Evolutionary conservation across 2,113 vertebrate species (phyloP).

Genomic region (Albula glossodonta): DNA sequence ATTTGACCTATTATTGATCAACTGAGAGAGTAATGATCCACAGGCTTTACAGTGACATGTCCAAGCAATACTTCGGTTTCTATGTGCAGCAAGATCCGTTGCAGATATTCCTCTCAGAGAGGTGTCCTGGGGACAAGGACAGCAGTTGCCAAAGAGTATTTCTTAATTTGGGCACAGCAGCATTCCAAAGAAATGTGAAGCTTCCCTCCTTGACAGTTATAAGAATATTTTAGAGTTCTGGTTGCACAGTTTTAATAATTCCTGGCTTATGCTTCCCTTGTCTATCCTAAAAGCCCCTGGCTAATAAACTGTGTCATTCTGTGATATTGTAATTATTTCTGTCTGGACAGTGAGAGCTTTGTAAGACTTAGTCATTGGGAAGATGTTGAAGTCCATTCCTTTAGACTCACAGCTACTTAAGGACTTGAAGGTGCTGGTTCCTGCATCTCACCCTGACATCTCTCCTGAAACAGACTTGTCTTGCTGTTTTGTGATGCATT

Average conservation of each 20-base stretch:
- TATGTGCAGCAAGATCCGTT: not conserved
- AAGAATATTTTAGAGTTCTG: constrained; percentile 17
- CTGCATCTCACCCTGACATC: constrained; percentile 11
- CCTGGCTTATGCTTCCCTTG: not conserved
- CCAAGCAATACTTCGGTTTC: not conserved
- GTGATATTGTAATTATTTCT: not conserved
- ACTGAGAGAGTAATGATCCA: constrained; percentile 23
- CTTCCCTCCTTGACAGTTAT: not conserved
- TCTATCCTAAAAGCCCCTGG: constrained; percentile 2
- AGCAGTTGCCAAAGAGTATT: constrained; percentile 22
- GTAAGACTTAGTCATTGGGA: constrained; percentile 21
- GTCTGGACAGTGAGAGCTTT: constrained; percentile 32
- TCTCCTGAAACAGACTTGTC: constrained; percentile 19
- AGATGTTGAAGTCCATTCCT: constrained; percentile 25
- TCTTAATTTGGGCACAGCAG: constrained; percentile 21
- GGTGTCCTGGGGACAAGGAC: constrained; percentile 18
- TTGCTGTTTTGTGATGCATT: constrained; percentile 3
- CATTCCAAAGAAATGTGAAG: constrained; percentile 14
- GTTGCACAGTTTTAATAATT: constrained; percentile 9
- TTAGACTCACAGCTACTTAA: constrained; percentile 24
- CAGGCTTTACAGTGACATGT: constrained; percentile 24
- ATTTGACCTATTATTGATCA: too few relatives aligned
- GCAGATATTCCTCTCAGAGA: constrained; percentile 11
- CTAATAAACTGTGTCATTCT: not conserved
- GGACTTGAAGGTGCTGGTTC: constrained; percentile 27